Evolutionary conservation across 2,888 invertebrate species (phyloP).

Genomic region (Calameuta pallipes): DNA sequence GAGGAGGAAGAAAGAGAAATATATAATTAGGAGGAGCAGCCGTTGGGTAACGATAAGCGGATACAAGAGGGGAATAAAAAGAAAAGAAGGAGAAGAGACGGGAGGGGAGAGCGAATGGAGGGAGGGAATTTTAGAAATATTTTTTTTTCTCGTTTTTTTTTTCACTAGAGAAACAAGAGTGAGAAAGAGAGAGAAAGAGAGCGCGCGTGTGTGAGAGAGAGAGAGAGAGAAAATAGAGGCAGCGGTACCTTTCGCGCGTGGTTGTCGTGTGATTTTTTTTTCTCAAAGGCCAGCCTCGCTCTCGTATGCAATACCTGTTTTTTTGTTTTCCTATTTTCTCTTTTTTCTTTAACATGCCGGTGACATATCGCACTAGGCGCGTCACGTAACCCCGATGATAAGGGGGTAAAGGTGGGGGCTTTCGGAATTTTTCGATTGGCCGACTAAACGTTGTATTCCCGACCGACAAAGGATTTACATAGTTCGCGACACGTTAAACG

Average conservation of each 20-base stretch:
- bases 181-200: background rate
- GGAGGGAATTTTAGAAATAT: background rate
- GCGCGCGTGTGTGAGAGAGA: no score
- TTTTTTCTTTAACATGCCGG: background rate
- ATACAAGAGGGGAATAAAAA: background rate
- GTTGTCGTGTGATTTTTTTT: background rate
- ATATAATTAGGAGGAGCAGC: conserved; percentile 5
- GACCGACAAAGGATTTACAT: background rate
- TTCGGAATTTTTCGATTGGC: background rate
- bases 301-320: background rate
- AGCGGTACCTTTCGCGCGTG: background rate
- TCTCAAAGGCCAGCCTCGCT: background rate
- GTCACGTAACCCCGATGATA: background rate
- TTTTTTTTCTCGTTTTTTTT: background rate
- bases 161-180: background rate
- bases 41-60: conserved; percentile 1
- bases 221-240: background rate
- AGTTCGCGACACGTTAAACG: background rate
- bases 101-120: background rate
- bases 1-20: conserved; percentile 9
- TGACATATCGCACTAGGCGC: background rate
- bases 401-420: background rate
- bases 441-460: background rate
- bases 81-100: background rate
- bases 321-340: background rate